Evolutionary conservation across 2,888 invertebrate genomes (phyloP), one percentile per base, ranked within the genome.

Genomic region (Amblyteles armatorius): DNA sequence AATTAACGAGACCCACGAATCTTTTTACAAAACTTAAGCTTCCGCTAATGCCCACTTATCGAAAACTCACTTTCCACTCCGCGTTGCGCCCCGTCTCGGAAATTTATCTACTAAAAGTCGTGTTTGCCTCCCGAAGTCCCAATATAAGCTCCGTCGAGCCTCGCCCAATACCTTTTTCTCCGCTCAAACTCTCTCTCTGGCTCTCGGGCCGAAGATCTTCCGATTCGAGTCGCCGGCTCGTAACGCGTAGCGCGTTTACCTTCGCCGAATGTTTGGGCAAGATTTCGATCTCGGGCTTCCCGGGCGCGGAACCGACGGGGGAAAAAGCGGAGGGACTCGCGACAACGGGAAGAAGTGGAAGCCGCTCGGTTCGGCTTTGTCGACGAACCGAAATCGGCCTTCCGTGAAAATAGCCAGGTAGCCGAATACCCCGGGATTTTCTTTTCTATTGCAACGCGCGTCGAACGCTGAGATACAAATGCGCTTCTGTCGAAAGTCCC

Each of bases 361-460:
- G 44, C 71, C 63, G 77, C 79, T 71, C 79, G 84, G 76, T 81
- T 69, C 44, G 80, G 36, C 52, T 68, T 79, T 68, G 44, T 67
- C 67, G 52, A 65, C 50, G 63, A 11, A 1, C 86, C 83, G 83
- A 19, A 22, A 68, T 87, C 87, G 88, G 74, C 86, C 87, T 91
- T 89, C 89, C 89, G 88, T 91, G 90, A 91, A 92, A 93, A 91
- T 90, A 91, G 91, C 88, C 92, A 93, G 93, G 93, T 93, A 93
- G 90, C 79, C 87, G 88, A 85, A 87, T 86, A 57, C 48, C 79
- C 57, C 26, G 52, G 74, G 74, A 16, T 84, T 82, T 82, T 68
- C 83, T 72, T 65, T 69, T 19, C 52, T 19, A 72, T 55, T 68
- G 73, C 74, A 60, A 72, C 50, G 52, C 13, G 0, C 3, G 13